phyloP scores from a whole-genome alignment of 2,888 invertebrate genomes.

The Galeopsomyia nigrocyanea region DNA sequence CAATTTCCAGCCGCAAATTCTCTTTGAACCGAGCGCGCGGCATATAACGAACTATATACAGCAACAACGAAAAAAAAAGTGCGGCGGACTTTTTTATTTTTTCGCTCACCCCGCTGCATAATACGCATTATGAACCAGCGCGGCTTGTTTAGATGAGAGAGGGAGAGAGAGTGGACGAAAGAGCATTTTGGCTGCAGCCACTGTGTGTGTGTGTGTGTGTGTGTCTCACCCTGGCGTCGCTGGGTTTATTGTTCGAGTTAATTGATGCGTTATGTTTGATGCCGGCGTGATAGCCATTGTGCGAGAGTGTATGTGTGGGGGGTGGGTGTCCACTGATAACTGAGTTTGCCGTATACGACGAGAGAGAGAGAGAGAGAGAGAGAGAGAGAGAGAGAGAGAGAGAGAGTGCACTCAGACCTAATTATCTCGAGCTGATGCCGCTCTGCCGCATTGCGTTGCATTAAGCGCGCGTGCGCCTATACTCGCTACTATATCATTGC shows the following conservation, averaged over 20 bases:
- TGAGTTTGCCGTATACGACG: constrained; percentile 58
- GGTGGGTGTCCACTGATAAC: constrained; percentile 67
- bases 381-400: constrained; percentile 20
- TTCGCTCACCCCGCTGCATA: constrained; percentile 26
- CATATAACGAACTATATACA: background rate
- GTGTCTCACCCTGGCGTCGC: background rate
- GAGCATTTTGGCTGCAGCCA: constrained; percentile 15
- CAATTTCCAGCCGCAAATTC: background rate
- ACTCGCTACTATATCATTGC: background rate
- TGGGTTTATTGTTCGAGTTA: constrained; percentile 69
- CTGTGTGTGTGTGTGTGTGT: too few relatives aligned
- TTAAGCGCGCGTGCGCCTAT: constrained; percentile 37
- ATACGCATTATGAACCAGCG: constrained; percentile 24
- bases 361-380: constrained; percentile 56
- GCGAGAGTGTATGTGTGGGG: constrained; percentile 31
- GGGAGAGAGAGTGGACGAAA: background rate
- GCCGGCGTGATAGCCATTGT: constrained; percentile 69
- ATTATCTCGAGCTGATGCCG: constrained; percentile 65
- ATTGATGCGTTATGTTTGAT: constrained; percentile 70
- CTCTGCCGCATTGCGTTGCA: constrained; percentile 50
- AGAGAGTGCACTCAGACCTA: constrained; percentile 69
- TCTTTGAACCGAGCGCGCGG: constrained; percentile 15
- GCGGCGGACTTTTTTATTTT: background rate
- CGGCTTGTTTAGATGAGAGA: constrained; percentile 38
- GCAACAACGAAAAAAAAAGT: background rate